These are phyloP conservation scores for Pristionchus japonicus DNA, from an alignment of 2,888 invertebrate species.

Conservation along the genomic window DNA sequence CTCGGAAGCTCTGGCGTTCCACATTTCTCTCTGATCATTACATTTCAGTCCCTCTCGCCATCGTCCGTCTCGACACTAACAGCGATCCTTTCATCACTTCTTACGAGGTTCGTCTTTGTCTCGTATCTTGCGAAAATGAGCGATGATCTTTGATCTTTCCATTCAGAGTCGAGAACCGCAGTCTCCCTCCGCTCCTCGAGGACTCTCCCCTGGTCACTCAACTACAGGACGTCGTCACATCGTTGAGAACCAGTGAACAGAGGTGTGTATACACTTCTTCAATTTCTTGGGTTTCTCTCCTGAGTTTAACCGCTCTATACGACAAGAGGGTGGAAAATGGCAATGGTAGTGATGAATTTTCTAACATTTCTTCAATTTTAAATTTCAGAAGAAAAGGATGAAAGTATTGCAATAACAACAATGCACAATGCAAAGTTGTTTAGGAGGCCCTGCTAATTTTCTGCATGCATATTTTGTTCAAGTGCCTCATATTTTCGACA, in stretches of 20 bases:
- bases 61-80: conserved; percentile 27
- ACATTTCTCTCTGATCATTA: not conserved
- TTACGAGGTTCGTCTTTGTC: not conserved
- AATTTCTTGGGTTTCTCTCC: too few species aligned
- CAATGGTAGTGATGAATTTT: too few species aligned
- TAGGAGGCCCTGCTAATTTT: too few species aligned
- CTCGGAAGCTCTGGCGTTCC: too few species aligned
- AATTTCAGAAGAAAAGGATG: too few species aligned
- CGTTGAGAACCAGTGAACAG: conserved; percentile 19
- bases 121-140: not conserved
- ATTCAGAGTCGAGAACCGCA: not conserved
- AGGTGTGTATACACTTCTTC: too few species aligned
- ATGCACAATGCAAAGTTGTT: too few species aligned
- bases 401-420: not conserved
- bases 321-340: too few species aligned
- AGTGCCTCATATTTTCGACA: not conserved
- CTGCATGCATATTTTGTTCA: not conserved
- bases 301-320: too few species aligned
- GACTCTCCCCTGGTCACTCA: conserved; percentile 33
- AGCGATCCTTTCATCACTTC: not conserved
- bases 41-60: not conserved
- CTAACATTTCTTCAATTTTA: too few species aligned
- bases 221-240: conserved; percentile 7
- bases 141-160: not conserved
- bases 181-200: conserved; percentile 16